A percentile compares a stretch with the other conserved stretches of the same genome.
These are phyloP conservation scores for Ganaspis brasiliensis DNA, from an alignment of 2,888 invertebrate genomes.

Conservation along the genomic window DNA sequence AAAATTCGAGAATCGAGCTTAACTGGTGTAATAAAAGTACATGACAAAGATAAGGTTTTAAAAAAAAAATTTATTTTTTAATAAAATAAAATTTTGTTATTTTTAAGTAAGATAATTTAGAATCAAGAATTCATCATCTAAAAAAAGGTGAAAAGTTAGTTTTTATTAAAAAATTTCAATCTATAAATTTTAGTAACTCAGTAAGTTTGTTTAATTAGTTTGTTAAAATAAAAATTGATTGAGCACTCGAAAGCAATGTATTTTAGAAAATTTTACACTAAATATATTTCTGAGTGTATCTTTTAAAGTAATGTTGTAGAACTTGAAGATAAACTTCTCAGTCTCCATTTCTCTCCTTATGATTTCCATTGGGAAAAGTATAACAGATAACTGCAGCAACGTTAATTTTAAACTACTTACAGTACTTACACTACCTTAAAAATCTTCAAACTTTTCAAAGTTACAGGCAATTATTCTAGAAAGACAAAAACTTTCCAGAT, in stretches of 20 bases:
- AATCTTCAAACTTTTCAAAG: slow-evolving; percentile 19
- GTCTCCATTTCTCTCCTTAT: neutral
- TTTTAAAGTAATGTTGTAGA: neutral
- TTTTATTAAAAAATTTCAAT: too few species aligned
- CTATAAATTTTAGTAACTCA: too few species aligned
- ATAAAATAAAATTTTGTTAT: too few species aligned
- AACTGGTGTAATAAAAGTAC: slow-evolving; percentile 9
- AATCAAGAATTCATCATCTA: too few species aligned
- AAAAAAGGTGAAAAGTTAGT: too few species aligned
- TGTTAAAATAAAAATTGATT: neutral
- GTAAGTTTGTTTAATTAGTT: too few species aligned
- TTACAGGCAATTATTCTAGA: slow-evolving; percentile 19
- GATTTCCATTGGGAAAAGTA: slow-evolving; percentile 14
- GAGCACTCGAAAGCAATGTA: neutral
- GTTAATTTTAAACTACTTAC: slow-evolving; percentile 34
- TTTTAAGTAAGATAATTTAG: too few species aligned
- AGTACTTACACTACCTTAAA: slow-evolving; percentile 24
- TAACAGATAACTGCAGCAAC: slow-evolving; percentile 10
- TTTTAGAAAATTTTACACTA: neutral
- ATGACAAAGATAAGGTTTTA: slow-evolving; percentile 12
- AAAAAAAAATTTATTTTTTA: too few species aligned
- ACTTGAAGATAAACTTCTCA: neutral
- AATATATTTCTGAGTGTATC: neutral
- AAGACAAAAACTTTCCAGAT: slow-evolving; percentile 11
- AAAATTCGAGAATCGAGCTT: slow-evolving; percentile 11